These are phyloP conservation scores for Biston stratarius DNA, from an alignment of 2,888 invertebrate genomes.

Conservation along the genomic window DNA sequence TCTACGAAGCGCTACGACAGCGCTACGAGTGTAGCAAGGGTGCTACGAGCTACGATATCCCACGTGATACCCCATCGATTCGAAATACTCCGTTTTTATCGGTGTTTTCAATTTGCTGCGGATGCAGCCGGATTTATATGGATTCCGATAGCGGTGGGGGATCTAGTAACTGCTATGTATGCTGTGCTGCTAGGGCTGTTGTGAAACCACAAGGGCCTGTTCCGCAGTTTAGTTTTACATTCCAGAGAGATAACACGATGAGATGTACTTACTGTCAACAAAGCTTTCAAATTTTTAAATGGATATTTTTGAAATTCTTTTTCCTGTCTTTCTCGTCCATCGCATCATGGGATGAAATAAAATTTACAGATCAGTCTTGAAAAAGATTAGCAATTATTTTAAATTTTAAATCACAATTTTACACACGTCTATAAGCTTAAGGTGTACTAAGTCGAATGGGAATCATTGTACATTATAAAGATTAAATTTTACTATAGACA, in stretches of 20 bases:
- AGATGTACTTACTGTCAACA: neutral
- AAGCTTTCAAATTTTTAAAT: neutral
- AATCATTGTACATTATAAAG: no score
- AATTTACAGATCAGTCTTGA: no score
- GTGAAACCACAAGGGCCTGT: slow-evolving; percentile 8
- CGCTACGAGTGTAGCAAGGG: slow-evolving; percentile 1
- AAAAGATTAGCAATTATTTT: no score
- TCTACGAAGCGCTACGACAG: slow-evolving; percentile 13
- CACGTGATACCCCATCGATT: slow-evolving; percentile 40
- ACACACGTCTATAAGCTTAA: no score
- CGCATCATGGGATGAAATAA: no score
- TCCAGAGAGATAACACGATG: slow-evolving; percentile 5
- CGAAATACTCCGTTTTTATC: slow-evolving; percentile 61
- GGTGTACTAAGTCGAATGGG: no score
- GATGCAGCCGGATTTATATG: slow-evolving; percentile 58
- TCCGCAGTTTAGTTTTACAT: slow-evolving; percentile 10
- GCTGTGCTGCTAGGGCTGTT: slow-evolving; percentile 8
- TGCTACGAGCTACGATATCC: slow-evolving; percentile 22
- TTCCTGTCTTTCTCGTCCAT: no score
- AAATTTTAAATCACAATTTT: no score
- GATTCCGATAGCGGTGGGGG: slow-evolving; percentile 41
- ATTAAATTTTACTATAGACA: no score
- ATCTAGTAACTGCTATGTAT: slow-evolving; percentile 1
- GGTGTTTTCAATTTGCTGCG: slow-evolving; percentile 76
- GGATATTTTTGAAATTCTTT: no score